phyloP scores from a whole-genome alignment of 2,888 invertebrate genomes.

The Cheilosia urbana region DNA sequence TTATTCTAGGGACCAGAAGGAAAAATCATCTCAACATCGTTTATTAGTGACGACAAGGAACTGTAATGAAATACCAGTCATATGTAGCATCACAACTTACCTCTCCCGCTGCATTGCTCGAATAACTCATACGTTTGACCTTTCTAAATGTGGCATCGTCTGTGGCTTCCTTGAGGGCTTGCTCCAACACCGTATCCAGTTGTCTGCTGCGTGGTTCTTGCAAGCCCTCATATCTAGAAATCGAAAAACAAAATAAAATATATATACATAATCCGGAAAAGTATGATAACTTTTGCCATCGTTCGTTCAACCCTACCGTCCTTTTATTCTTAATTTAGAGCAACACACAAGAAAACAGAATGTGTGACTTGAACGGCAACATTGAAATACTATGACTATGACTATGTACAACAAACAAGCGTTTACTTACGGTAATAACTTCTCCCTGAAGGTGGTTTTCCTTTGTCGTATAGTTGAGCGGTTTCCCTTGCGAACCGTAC shows the following conservation, averaged over 20 bases:
- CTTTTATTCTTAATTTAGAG: too few species aligned
- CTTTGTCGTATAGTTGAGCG: slow-evolving; percentile 84
- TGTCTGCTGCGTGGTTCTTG: slow-evolving; percentile 83
- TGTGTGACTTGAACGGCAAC: too few species aligned
- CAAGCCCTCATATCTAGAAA: slow-evolving; percentile 79
- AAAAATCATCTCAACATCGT: not conserved
- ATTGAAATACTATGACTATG: too few species aligned
- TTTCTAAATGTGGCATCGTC: slow-evolving; percentile 89
- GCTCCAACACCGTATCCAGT: slow-evolving; percentile 87
- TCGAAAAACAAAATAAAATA: slow-evolving; percentile 7
- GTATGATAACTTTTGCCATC: not conserved
- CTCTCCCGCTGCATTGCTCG: slow-evolving; percentile 88
- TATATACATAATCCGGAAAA: not conserved
- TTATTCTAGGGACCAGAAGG: not conserved
- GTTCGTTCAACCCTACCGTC: slow-evolving; percentile 3
- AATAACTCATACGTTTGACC: slow-evolving; percentile 89
- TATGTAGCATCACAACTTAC: slow-evolving; percentile 81
- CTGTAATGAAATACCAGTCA: not conserved
- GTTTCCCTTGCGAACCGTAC: slow-evolving; percentile 89
- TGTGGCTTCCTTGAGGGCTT: slow-evolving; percentile 88
- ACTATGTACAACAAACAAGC: not conserved
- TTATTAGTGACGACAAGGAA: not conserved
- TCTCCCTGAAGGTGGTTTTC: slow-evolving; percentile 77
- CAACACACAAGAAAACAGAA: too few species aligned
- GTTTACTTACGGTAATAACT: slow-evolving; percentile 78